Evolutionary conservation across 2,113 vertebrate genomes (phyloP).

Genomic region (Hemibagrus wyckioides): DNA sequence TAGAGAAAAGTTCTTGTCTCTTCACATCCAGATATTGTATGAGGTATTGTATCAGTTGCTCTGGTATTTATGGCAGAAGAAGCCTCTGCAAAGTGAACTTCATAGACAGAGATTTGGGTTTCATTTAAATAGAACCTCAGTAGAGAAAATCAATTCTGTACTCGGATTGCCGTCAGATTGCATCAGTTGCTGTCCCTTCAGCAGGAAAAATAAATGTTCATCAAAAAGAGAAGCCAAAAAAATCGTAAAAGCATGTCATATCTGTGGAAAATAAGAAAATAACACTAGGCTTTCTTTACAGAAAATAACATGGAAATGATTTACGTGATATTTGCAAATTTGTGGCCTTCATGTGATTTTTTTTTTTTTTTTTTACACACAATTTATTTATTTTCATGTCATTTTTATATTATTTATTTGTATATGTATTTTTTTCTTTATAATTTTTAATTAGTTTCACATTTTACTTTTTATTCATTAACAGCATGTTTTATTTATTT

Average conservation of each 20-base stretch:
- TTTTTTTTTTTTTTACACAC: background rate
- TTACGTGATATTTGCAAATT: background rate
- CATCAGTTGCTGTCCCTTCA: background rate
- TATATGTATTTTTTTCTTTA: background rate
- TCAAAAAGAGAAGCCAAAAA: background rate
- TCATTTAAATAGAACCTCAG: background rate
- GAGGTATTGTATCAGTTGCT: background rate
- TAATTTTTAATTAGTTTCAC: background rate
- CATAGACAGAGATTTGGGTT: no score
- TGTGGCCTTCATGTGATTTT: background rate
- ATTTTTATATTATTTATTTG: background rate
- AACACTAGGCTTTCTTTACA: background rate
- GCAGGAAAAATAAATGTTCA: background rate
- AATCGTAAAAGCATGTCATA: background rate
- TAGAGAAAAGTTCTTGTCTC: constrained; percentile 21
- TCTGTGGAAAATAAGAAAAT: background rate
- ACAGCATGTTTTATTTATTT: background rate
- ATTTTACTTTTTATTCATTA: background rate
- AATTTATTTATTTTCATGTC: background rate
- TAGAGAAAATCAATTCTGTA: constrained; percentile 3
- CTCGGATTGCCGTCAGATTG: constrained; percentile 17
- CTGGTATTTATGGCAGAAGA: background rate
- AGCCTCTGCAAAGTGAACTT: background rate
- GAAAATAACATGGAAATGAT: background rate
- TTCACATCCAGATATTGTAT: constrained; percentile 5